Base-by-base conservation (phyloP, 2,113 vertebrate species). In the Shinisaurus crocodilurus region DNA sequence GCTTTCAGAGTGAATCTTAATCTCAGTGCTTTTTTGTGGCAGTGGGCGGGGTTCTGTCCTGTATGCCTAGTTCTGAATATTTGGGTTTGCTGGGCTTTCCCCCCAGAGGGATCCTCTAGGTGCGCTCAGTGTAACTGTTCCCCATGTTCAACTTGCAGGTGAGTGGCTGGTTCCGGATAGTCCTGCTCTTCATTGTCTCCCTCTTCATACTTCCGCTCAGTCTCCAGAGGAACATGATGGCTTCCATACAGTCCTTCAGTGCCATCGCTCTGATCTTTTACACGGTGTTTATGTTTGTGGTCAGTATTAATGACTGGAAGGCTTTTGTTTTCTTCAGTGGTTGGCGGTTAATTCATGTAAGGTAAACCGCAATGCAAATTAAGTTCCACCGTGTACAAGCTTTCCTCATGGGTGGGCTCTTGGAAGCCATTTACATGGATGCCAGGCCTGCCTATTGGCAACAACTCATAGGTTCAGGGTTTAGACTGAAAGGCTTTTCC, bases 211-310 rank as follows among this genome's bases (percentile, higher is more conserved):
- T 99, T 9, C 99, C 99, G 0, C 95, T 99, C 90, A 99, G 99
- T 96, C 98, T 99, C 88, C 99, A 99, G 98, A 98, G 99, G 94
- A 99, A 99, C 97, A 97, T 99, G 98, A 98, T 99, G 99, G 98
- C 98, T 88, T 99, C 98, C 96, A 98, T 99, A 63, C 99, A 99
- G 98, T 99, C 99, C 29, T 99, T 99, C 97, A 99, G 99, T 0
- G 98, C 99, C 90, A 99, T 99, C 98, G 99, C 99, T 0, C 98
- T 99, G 76, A 97, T 99, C 87, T 99, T 99, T 93, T 99, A 99
- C 96, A 97, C 98, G 0, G 90, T 99, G 67, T 99, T 99, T 96
- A 98, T 99, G 99, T 98, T 99, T 8, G 98, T 99, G 98, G 99
- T 99, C 97, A 98, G 99, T 95, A 18, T 0, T 0, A 34, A 1